Conservation (phyloP, 2,113 vertebrate genomes). For the Orcinus orca region DNA sequence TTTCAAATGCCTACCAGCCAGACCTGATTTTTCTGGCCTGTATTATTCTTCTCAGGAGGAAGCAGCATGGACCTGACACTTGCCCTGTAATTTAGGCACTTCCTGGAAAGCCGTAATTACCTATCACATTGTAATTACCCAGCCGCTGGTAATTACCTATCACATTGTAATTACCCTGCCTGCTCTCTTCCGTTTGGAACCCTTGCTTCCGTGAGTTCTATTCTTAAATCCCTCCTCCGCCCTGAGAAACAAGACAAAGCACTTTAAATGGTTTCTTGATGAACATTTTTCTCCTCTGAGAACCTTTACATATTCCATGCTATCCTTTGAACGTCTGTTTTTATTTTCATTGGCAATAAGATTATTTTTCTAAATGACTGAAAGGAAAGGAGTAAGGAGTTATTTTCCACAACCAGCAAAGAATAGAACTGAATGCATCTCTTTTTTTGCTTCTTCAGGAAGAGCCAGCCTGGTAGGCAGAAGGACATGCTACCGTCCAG, state of each 20-base stretch:
- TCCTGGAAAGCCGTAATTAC: slow-evolving; percentile 67
- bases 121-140: slow-evolving; percentile 60
- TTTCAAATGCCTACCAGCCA: neutral
- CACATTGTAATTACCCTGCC: slow-evolving; percentile 56
- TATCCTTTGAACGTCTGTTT: slow-evolving; percentile 41
- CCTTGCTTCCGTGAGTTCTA: slow-evolving; percentile 54
- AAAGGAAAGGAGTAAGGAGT: neutral
- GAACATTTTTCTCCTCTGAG: neutral
- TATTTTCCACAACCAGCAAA: slow-evolving; percentile 13
- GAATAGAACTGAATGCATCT: neutral
- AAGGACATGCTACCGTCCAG: neutral
- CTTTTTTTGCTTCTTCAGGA: neutral
- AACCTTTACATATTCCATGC: neutral
- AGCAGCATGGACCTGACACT: neutral
- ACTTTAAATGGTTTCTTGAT: slow-evolving; percentile 22
- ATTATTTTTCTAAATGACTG: slow-evolving; percentile 20
- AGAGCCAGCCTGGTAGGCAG: neutral
- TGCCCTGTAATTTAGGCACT: slow-evolving; percentile 65
- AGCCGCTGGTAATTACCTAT: neutral
- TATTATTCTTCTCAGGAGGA: slow-evolving; percentile 42
- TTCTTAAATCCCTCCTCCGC: slow-evolving; percentile 52
- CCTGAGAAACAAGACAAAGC: slow-evolving; percentile 53
- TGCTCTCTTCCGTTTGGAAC: slow-evolving; percentile 2
- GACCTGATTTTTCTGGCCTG: neutral
- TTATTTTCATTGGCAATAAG: slow-evolving; percentile 32